A percentile compares a stretch with the other conserved stretches of the same genome.
These are phyloP conservation scores for Popillia japonica DNA, from an alignment of 1,140 invertebrate species.

Conservation along the genomic window DNA sequence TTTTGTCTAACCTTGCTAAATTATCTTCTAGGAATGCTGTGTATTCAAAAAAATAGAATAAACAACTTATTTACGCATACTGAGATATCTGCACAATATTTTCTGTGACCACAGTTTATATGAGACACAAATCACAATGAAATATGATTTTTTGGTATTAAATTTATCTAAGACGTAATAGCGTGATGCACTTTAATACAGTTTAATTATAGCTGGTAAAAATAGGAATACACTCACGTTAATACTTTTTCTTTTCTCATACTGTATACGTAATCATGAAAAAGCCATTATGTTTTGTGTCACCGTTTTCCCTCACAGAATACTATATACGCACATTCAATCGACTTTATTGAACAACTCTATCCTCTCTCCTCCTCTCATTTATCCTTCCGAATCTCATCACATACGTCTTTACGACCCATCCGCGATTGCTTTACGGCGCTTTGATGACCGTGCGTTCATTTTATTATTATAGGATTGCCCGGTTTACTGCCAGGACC, in stretches of 20 bases:
- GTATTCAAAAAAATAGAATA: no score
- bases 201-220: conserved; percentile 6
- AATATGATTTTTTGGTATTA: no score
- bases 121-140: no score
- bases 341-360: conserved; percentile 33
- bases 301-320: conserved; percentile 32
- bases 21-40: no score
- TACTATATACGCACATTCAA: conserved; percentile 28
- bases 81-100: no score
- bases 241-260: conserved; percentile 21
- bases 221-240: conserved; percentile 3
- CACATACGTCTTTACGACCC: conserved; percentile 32
- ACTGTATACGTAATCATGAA: conserved; percentile 5
- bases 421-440: conserved; percentile 27
- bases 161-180: no score
- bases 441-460: conserved; percentile 30
- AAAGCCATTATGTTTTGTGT: conserved; percentile 28
- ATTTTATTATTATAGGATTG: conserved; percentile 59
- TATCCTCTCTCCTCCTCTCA: conserved; percentile 32
- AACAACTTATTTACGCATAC: no score
- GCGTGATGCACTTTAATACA: conserved; percentile 4
- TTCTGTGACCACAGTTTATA: no score
- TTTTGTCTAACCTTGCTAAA: no score
- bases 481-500: conserved; percentile 81
- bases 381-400: conserved; percentile 33